Evolutionary conservation across 2,888 invertebrate genomes (phyloP), one percentile per base, ranked within the genome.

Genomic region (Ormyrus pomaceus): DNA sequence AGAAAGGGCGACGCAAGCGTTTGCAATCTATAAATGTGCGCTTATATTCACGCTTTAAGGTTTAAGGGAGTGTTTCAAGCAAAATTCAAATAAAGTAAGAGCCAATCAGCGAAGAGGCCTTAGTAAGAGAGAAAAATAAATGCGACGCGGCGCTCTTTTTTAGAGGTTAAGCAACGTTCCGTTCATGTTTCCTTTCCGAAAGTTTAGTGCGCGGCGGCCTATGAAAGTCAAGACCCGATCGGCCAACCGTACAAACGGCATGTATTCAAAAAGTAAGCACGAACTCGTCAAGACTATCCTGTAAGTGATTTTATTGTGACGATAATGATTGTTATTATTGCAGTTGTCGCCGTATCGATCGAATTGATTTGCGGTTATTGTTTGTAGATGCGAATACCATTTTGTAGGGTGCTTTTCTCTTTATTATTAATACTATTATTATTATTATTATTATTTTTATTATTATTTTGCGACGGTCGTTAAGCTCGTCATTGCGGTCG

Each of bases 31-130:
- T 13, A 65, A n/a, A 61, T 13, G 79, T 75, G 75, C 65, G 72
- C 76, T 76, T 76, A 65, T 53, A 53, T 64, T 50, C 53, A 72
- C 51, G 56, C 50, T 62, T 77, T 62, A 48, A 58, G 56, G 9
- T 6, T 11, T 46, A 48, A 45, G 9, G 19, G n/a, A 51, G 11
- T 68, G 7, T 59, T 50, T 45, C 8, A 51, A 7, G 45, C 5
- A 62, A 53, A n/a, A 53, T 68, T 65, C 13, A 65, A 62, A 66
- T 10, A 58, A 55, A 56, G 19, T 69, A 51, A 70, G 69, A 80
- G 80, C 80, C 80, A 80, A 77, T 80, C 80, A 68, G 59, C 53
- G 62, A 77, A 19, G 80, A 80, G 80, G 77, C 80, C 80, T 80
- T 80, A 77, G 34, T 34, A 34, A 34, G 34, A 34, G 34, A 34